Base-by-base conservation (phyloP, 2,888 invertebrate genomes). In the Agelastica alni region DNA sequence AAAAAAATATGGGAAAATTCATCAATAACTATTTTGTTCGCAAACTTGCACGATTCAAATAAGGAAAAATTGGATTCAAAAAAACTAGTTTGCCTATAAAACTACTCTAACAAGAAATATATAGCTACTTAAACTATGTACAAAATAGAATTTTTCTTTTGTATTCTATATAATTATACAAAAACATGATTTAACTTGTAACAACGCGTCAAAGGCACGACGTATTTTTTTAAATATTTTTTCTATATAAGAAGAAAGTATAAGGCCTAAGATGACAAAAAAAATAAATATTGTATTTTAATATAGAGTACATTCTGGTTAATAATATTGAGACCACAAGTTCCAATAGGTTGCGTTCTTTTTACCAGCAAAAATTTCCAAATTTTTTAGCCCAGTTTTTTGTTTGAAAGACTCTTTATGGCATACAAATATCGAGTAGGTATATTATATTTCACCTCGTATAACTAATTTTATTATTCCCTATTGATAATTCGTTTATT, bases 151-250 rank as follows among this genome's bases (percentile, higher is more conserved):
- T 59, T 65, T 58, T 37, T 34, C 12, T 31, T 31, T 62, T 65
- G 61, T 63, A 60, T 58, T 66, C 64, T 67, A 68, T 65, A 68
- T 68, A 70, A 69, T 68, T 68, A 70, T 71, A 71, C 70, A 70
- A 65, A n/a, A n/a, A 65, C 60, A 67, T 58, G 45, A 64, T 58
- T 56, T 65, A 61, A 65, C 30, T 41, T 65, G 63, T 66, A 68
- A 69, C 69, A 69, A 69, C 56, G 43, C 61, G 61, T 59, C 63
- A 62, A 68, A 66, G 69, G 66, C 68, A 68, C 69, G 58, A 53
- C 56, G 48, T 34, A 51, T 18, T 39, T 39, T 37, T 42, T 18
- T 36, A 26, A 30, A 7, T 41, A 30, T 41, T 28, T 45, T 45
- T 42, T 18, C 28, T 18, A 12, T 41, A 44, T 42, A 45, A 37